These are phyloP conservation scores for Sebastes cheni DNA, from an alignment of 2,797 vertebrate species.

Conservation along the genomic window DNA sequence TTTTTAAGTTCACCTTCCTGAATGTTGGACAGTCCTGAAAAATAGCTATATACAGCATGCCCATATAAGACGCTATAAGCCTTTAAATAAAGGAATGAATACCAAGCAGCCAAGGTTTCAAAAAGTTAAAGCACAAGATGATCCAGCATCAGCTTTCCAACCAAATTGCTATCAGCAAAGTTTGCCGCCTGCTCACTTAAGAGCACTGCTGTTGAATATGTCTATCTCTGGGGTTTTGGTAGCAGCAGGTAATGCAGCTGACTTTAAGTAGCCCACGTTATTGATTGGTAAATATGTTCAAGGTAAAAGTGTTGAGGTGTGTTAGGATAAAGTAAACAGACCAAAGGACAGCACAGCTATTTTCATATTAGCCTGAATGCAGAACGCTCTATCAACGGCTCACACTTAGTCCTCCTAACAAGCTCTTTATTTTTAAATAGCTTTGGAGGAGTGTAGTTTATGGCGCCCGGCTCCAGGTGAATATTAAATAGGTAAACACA, in stretches of 20 bases:
- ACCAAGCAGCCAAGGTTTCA: background rate
- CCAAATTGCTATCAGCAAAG: background rate
- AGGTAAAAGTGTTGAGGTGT: conserved; percentile 2
- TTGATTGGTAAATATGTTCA: conserved; percentile 15
- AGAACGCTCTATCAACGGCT: conserved; percentile 16
- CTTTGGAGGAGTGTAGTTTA: conserved; percentile 23
- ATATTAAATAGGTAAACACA: conserved; percentile 56
- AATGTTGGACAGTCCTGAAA: background rate
- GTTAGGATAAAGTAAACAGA: background rate
- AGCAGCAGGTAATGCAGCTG: background rate
- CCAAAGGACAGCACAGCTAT: conserved; percentile 14
- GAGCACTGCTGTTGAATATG: background rate
- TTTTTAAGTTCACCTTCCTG: background rate
- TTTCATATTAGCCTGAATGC: conserved; percentile 24
- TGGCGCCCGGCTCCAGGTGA: conserved; percentile 38
- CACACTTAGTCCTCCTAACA: conserved; percentile 28
- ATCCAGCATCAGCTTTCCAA: background rate
- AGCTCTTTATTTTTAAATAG: conserved; percentile 39
- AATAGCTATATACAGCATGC: background rate
- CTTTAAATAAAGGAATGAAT: background rate
- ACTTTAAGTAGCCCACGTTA: background rate
- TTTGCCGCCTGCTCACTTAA: background rate
- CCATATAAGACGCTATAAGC: background rate
- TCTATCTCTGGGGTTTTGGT: background rate
- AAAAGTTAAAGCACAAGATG: background rate